These are phyloP conservation scores for Damaliscus lunatus DNA, from an alignment of 2,113 vertebrate species.

Conservation along the genomic window DNA sequence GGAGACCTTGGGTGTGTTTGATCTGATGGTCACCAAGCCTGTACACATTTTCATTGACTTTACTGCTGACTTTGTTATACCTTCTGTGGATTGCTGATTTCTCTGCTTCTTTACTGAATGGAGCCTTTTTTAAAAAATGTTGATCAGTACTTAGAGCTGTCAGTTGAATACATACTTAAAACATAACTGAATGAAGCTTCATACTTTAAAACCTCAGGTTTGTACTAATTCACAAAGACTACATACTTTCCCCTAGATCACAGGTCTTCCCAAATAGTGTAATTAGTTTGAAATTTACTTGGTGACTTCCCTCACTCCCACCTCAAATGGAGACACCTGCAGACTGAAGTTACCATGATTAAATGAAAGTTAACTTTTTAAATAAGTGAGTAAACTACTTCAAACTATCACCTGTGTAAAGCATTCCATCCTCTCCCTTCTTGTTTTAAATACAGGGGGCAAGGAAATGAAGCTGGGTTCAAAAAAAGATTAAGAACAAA, in stretches of 20 bases:
- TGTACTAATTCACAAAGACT: constrained; percentile 19
- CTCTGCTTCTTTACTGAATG: not conserved
- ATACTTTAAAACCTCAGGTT: not conserved
- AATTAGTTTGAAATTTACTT: constrained; percentile 11
- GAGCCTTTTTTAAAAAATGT: not conserved
- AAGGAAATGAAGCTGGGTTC: not conserved
- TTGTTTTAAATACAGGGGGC: not conserved
- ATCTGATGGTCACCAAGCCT: not conserved
- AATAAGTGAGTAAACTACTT: not conserved
- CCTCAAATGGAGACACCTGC: not conserved
- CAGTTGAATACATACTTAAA: not conserved
- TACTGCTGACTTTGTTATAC: not conserved
- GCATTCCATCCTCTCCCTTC: not conserved
- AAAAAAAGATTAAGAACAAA: not conserved
- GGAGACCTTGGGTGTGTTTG: not conserved
- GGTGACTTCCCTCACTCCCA: not conserved
- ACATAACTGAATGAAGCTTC: not conserved
- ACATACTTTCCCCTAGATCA: not conserved
- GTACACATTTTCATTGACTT: not conserved
- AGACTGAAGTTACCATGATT: not conserved
- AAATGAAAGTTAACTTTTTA: constrained; percentile 30
- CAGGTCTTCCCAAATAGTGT: not conserved
- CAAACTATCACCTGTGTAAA: not conserved
- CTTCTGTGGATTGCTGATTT: not conserved
- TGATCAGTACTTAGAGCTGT: not conserved